Evolutionary conservation across 2,888 invertebrate genomes (phyloP).

Genomic region (Ischnura elegans): DNA sequence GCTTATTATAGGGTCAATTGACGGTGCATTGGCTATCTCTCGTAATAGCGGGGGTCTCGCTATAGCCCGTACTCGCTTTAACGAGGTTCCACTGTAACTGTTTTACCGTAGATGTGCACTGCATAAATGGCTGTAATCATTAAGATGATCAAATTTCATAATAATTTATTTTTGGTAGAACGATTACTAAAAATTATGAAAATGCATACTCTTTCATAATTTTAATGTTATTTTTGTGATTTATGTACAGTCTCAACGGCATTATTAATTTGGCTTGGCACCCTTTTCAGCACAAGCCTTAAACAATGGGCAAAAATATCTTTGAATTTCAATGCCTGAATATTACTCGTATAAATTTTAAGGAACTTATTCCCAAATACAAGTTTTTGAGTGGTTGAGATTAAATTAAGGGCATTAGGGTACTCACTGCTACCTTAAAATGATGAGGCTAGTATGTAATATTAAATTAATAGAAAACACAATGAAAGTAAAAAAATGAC

Average conservation of each 20-base stretch:
- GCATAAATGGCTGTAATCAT: no score
- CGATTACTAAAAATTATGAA: slow-evolving; percentile 24
- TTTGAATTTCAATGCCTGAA: slow-evolving; percentile 28
- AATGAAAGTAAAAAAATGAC: not conserved
- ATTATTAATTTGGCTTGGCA: slow-evolving; percentile 43
- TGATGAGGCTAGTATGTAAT: not conserved
- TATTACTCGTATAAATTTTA: not conserved
- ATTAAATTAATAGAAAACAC: not conserved
- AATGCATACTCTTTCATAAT: not conserved
- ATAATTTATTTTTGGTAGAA: no score
- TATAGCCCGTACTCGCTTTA: no score
- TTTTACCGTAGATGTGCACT: no score
- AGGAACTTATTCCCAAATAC: slow-evolving; percentile 42
- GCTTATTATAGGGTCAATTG: no score
- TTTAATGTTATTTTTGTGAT: slow-evolving; percentile 55
- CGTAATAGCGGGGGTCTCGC: no score
- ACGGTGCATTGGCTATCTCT: no score
- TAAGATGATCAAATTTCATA: no score
- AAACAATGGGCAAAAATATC: not conserved
- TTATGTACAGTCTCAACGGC: slow-evolving; percentile 60
- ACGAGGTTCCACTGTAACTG: no score
- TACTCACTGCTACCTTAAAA: not conserved
- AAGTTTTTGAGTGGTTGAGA: not conserved
- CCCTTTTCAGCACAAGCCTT: slow-evolving; percentile 22
- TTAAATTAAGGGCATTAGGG: not conserved